These are phyloP conservation scores for Macrosoma leucophasiata DNA, from an alignment of 2,888 invertebrate genomes.

Conservation along the genomic window DNA sequence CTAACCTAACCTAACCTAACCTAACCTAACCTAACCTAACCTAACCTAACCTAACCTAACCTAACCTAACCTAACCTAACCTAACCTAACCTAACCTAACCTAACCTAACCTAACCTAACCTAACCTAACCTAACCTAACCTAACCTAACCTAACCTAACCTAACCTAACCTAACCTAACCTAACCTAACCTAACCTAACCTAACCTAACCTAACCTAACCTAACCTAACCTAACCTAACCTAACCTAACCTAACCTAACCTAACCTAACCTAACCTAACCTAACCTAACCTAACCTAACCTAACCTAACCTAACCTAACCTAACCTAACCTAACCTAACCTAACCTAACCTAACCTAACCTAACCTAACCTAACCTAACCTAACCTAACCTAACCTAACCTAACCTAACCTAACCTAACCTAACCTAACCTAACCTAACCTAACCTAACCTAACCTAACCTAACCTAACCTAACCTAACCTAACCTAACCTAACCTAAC, in stretches of 20 bases:
- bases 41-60: slow-evolving; percentile 9
- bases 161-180: slow-evolving; percentile 2
- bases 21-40: slow-evolving; percentile 9
- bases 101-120: slow-evolving; percentile 14
- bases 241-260: slow-evolving; percentile 6
- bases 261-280: slow-evolving; percentile 10
- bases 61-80: slow-evolving; percentile 11
- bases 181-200: slow-evolving; percentile 7
- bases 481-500: no score
- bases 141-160: slow-evolving; percentile 2
- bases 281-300: slow-evolving; percentile 13
- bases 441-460: no score
- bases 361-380: no score
- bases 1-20: slow-evolving; percentile 9
- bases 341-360: slow-evolving; percentile 8
- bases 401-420: no score
- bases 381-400: no score
- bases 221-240: slow-evolving; percentile 12
- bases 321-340: slow-evolving; percentile 11
- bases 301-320: slow-evolving; percentile 10
- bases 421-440: no score
- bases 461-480: no score
- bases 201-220: neutral
- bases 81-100: slow-evolving; percentile 14
- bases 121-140: slow-evolving; percentile 10